Evolutionary conservation across 2,797 vertebrate genomes (phyloP).

Genomic region (Melanotaenia nigrans): DNA sequence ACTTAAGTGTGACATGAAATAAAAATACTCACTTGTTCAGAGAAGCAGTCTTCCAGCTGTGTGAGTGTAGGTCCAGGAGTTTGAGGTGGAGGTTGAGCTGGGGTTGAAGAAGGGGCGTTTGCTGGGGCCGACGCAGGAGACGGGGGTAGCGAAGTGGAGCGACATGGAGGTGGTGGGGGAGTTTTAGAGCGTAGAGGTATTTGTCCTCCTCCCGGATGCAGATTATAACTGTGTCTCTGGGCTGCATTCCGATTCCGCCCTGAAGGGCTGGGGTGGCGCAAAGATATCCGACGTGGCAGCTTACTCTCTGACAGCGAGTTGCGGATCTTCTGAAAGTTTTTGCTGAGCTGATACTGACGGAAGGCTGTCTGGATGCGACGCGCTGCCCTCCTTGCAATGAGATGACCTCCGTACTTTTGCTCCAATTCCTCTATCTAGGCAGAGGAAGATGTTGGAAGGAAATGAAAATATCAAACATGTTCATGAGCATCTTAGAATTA

Average conservation of each 20-base stretch:
- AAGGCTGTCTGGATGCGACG: constrained; percentile 98
- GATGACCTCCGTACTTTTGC: constrained; percentile 96
- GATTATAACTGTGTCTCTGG: constrained; percentile 80
- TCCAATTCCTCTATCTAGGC: constrained; percentile 97
- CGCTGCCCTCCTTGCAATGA: constrained; percentile 93
- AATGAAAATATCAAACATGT: constrained; percentile 45
- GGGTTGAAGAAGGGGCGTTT: constrained; percentile 15
- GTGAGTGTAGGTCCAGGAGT: constrained; percentile 88
- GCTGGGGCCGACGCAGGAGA: constrained; percentile 74
- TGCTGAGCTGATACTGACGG: constrained; percentile 98
- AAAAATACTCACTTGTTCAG: constrained; percentile 87
- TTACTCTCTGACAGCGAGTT: constrained; percentile 97
- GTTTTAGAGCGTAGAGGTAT: constrained; percentile 81
- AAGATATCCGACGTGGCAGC: constrained; percentile 93
- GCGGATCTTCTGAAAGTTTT: constrained; percentile 99
- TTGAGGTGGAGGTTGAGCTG: constrained; percentile 75
- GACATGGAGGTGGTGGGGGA: constrained; percentile 84
- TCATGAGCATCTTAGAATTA: constrained; percentile 26
- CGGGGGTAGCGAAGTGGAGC: constrained; percentile 90
- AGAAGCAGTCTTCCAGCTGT: constrained; percentile 97
- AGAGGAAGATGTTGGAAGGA: constrained; percentile 21
- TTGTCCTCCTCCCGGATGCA: constrained; percentile 78
- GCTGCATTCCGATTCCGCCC: constrained; percentile 64
- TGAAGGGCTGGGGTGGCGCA: constrained; percentile 86
- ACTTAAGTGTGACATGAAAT: too few relatives aligned